Evolutionary conservation across 1,140 invertebrate genomes (phyloP).

Genomic region (Ylistrum balloti): DNA sequence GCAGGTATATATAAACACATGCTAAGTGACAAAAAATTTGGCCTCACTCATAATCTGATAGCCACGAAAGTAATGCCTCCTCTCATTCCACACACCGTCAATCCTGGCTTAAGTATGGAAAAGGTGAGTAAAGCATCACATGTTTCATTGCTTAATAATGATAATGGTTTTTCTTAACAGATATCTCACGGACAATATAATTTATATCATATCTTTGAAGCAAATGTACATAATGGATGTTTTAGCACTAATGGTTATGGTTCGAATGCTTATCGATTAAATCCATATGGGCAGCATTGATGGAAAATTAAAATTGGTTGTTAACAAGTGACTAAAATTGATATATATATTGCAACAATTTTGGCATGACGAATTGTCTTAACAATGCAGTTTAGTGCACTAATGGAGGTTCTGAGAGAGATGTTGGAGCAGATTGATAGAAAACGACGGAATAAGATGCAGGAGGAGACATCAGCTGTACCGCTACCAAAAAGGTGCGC

Average conservation of each 20-base stretch:
- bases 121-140: constrained; percentile 86
- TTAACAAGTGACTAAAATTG: too few species aligned
- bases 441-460: constrained; percentile 81
- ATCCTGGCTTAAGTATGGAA: constrained; percentile 93
- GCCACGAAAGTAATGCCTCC: constrained; percentile 96
- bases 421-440: constrained; percentile 96
- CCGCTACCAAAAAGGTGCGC: constrained; percentile 73
- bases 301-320: too few species aligned
- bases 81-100: constrained; percentile 95
- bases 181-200: too few species aligned
- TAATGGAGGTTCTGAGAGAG: constrained; percentile 95
- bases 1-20: constrained; percentile 96
- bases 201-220: too few species aligned
- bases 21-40: constrained; percentile 95
- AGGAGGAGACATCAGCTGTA: constrained; percentile 72
- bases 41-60: constrained; percentile 94
- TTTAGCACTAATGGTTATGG: too few species aligned
- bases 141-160: too few species aligned
- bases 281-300: too few species aligned
- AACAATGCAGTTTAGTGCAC: constrained; percentile 86
- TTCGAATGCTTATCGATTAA: too few species aligned
- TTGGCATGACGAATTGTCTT: too few species aligned
- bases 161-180: too few species aligned
- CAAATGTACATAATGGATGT: too few species aligned
- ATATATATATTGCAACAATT: too few species aligned